phyloP scores from a whole-genome alignment of 2,888 invertebrate species.

The Phyllotreta striolata region DNA sequence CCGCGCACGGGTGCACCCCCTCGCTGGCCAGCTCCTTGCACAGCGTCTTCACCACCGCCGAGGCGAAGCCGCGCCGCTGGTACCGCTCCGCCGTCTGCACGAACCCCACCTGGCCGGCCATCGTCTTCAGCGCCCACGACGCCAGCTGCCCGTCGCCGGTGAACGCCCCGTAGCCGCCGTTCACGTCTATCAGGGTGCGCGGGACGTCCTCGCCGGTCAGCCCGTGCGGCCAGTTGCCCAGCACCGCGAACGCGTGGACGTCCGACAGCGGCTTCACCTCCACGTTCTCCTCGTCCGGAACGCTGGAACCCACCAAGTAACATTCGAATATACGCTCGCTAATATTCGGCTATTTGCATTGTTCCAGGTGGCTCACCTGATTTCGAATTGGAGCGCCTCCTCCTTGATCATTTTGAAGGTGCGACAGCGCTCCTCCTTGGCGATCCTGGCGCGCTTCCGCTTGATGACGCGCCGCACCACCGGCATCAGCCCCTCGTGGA shows the following conservation, averaged over 20 bases:
- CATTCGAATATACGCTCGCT: background rate
- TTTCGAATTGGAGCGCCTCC: slow-evolving; percentile 4
- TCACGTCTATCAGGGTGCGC: slow-evolving; percentile 18
- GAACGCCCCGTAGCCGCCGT: slow-evolving; percentile 28
- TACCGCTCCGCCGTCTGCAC: slow-evolving; percentile 29
- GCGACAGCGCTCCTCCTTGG: background rate
- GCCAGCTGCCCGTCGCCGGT: background rate
- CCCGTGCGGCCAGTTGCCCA: slow-evolving; percentile 7
- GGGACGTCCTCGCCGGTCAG: background rate
- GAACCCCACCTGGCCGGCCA: slow-evolving; percentile 31
- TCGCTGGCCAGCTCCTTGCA: slow-evolving; percentile 32
- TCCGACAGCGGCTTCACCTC: slow-evolving; percentile 1
- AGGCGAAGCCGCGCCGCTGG: slow-evolving; percentile 32
- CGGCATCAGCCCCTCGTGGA: slow-evolving; percentile 2
- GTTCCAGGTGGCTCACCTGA: slow-evolving; percentile 5
- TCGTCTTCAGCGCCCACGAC: slow-evolving; percentile 28
- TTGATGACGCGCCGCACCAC: background rate
- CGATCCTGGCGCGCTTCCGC: background rate
- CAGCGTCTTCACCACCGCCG: slow-evolving; percentile 20
- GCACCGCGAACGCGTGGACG: background rate
- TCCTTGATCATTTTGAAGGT: slow-evolving; percentile 8
- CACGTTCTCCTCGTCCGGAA: slow-evolving; percentile 7
- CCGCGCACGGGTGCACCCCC: slow-evolving; percentile 25
- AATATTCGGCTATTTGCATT: background rate
- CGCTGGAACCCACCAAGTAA: slow-evolving; percentile 12